Evolutionary conservation across 2,888 invertebrate species (phyloP).

Genomic region (Diploptera punctata): DNA sequence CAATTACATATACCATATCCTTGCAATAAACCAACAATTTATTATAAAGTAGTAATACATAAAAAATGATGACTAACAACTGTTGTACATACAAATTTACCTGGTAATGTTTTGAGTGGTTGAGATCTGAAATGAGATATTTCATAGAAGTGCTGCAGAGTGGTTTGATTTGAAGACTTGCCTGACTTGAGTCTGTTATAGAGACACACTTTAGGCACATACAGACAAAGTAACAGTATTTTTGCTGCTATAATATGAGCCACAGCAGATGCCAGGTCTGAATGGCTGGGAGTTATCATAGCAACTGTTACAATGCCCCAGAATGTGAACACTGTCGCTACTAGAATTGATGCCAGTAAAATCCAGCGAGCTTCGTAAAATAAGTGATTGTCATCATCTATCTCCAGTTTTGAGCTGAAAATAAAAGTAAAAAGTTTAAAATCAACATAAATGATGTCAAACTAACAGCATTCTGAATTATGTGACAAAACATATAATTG

Average conservation of each 20-base stretch:
- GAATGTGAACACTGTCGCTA: constrained; percentile 36
- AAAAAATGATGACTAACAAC: background rate
- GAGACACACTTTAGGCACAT: constrained; percentile 38
- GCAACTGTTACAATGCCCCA: constrained; percentile 39
- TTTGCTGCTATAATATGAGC: constrained; percentile 39
- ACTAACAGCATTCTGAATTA: too few relatives aligned
- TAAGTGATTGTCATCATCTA: constrained; percentile 6
- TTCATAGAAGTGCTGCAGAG: constrained; percentile 36
- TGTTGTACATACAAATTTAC: too few relatives aligned
- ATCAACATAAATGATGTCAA: too few relatives aligned
- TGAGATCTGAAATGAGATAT: constrained; percentile 38
- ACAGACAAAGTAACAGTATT: constrained; percentile 37
- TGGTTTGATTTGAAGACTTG: constrained; percentile 22
- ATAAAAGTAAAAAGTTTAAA: background rate
- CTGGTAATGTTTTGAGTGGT: constrained; percentile 35
- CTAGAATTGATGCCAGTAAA: constrained; percentile 36
- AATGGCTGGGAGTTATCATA: constrained; percentile 30
- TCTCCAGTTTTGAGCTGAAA: constrained; percentile 9
- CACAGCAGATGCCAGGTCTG: constrained; percentile 37
- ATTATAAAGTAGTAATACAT: too few relatives aligned
- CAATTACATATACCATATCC: too few relatives aligned
- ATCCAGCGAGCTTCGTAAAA: constrained; percentile 39
- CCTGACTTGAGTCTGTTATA: constrained; percentile 27
- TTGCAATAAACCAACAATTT: too few relatives aligned
- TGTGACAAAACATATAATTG: too few relatives aligned